Base-by-base conservation (phyloP, 2,113 vertebrate genomes). In the Mellivora capensis region DNA sequence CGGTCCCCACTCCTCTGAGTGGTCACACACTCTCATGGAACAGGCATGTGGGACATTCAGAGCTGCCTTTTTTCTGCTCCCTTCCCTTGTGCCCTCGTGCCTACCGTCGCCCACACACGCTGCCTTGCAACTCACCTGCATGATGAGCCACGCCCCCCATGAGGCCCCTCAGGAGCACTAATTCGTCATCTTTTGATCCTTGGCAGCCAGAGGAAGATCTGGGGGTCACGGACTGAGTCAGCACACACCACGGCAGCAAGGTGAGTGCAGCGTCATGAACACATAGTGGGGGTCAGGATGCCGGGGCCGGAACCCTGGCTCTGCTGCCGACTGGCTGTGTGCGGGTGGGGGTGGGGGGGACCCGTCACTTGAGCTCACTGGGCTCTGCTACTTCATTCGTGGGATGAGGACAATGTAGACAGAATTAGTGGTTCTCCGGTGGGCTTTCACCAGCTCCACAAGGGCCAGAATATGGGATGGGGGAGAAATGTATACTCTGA, bases 71-170 rank as follows among this genome's bases (percentile, higher is more conserved):
- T 9, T 62, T 14, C 27, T 1, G 12, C 13, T 47, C 52, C 79
- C 7, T 44, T 37, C 1, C 2, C 15, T 11, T 69, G 71, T 61
- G 57, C 21, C 12, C 23, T 62, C 59, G 9, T 7, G 3, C 25
- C 54, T 18, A 2, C 0, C 4, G 34, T 11, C 49, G 71, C 5
- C 42, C 62, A 14, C 62, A 67, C 31, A 34, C 2, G 6, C 27
- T 0, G 7, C 31, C 2, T 8, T 29, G 21, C 31, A 29, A 1
- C 17, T 29, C 13, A 12, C 44, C 47, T 44, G 34, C 2, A 1
- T 1, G 6, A n/a, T 7, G 23, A 42, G 12, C 44, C n/a, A 18
- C 7, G 0, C 25, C 44, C 21, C n/a, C 18, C 15, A 0, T 1
- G 4, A 44, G 85, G 44, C 21, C 37, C 31, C 47, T 25, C 13